Base-by-base conservation (phyloP, 2,113 vertebrate species). In the Pterocles burchelli region DNA sequence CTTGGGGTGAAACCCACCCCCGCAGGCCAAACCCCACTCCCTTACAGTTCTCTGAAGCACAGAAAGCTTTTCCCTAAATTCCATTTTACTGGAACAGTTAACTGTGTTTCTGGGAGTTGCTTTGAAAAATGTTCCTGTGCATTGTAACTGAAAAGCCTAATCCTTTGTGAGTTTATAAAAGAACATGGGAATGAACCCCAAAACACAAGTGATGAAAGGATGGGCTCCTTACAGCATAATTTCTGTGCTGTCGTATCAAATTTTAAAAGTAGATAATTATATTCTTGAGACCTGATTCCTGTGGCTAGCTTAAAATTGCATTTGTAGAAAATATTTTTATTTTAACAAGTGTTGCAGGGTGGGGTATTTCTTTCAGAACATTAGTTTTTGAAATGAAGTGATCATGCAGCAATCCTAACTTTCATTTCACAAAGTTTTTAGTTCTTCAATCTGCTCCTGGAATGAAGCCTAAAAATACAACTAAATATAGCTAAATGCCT, bases 391-490 rank as follows among this genome's bases (percentile, higher is more conserved):
- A 91, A 90, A 71, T 73, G 24, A 85, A 89, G 20, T 48, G 76
- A 78, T 89, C 74, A 89, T 79, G 84, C 0, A 0, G 76, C 82
- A 95, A 94, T 89, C 62, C 66, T 58, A 82, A 92, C 65, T 95
- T 89, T 57, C 41, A 54, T 85, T 92, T 86, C 65, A 75, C 57
- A 20, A 87, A 95, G 77, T 55, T 92, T 92, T 75, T 84, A 43
- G 13, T 87, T 95, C 89, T 91, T 81, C 89, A 89, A 46, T 95
- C 52, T 95, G 84, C n/a, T 79, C 54, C 82, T 94, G 94, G 94
- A 93, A 87, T 0, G 0, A 28, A 87, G 89, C 89, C 94, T 94
- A 94, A 95, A 94, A 95, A 72, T 86, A 75, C 78, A 91, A 87
- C 84, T 62, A 94, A 95, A 91, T 87, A 87, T 70, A 96, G 71